A percentile compares a stretch with the other conserved stretches of the same genome.
phyloP scores from a whole-genome alignment of 1,140 invertebrate genomes.

The Drosophila takahashii region DNA sequence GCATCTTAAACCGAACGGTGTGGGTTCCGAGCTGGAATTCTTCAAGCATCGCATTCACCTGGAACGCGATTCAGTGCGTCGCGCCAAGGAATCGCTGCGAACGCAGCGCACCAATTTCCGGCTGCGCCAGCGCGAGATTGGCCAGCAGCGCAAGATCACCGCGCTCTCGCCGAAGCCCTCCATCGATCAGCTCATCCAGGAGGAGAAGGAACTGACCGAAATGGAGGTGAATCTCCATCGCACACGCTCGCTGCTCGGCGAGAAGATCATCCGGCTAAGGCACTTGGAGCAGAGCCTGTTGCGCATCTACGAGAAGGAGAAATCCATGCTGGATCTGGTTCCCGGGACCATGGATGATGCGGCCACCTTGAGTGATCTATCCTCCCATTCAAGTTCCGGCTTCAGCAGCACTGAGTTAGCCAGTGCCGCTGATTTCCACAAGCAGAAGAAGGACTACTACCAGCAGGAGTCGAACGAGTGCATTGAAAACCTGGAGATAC shows the following conservation, averaged over 20 bases:
- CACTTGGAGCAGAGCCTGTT: constrained; percentile 91
- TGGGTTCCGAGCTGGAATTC: constrained; percentile 89
- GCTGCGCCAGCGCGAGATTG: constrained; percentile 74
- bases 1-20: constrained; percentile 54
- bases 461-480: constrained; percentile 89
- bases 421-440: constrained; percentile 86
- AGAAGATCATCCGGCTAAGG: constrained; percentile 91
- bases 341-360: constrained; percentile 85
- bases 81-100: constrained; percentile 89
- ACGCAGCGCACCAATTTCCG: constrained; percentile 78
- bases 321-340: constrained; percentile 84
- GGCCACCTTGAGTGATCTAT: constrained; percentile 88
- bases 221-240: constrained; percentile 92
- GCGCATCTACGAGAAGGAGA: constrained; percentile 85
- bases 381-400: constrained; percentile 88
- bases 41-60: constrained; percentile 91
- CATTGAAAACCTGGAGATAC: constrained; percentile 89
- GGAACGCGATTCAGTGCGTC: constrained; percentile 90
- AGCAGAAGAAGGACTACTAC: constrained; percentile 75
- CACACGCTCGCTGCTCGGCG: constrained; percentile 90
- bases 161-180: constrained; percentile 85
- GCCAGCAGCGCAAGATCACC: constrained; percentile 71
- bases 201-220: constrained; percentile 91
- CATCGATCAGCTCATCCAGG: constrained; percentile 88
- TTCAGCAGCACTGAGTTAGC: constrained; percentile 89